Evolutionary conservation across 2,113 vertebrate species (phyloP).

Genomic region (Naja naja): DNA sequence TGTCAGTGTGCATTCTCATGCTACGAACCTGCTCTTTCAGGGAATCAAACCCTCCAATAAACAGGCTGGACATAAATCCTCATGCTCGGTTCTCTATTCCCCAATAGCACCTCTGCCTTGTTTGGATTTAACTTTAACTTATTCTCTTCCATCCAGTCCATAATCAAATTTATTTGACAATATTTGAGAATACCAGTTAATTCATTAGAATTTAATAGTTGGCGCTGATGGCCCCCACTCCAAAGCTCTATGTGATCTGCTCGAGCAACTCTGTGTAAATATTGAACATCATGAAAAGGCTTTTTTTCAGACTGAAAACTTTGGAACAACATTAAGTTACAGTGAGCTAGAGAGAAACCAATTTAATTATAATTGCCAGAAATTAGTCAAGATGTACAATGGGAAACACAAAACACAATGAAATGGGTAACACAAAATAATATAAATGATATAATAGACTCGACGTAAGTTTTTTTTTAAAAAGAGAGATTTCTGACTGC

Average conservation of each 20-base stretch:
- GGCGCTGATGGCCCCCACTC: background rate
- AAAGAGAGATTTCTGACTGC: background rate
- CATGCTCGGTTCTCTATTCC: background rate
- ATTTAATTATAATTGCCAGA: background rate
- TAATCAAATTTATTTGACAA: background rate
- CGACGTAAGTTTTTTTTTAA: background rate
- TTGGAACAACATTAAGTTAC: background rate
- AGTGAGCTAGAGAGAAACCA: background rate
- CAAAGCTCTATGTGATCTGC: background rate
- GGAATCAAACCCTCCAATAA: background rate
- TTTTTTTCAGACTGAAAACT: background rate
- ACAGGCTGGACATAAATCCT: background rate
- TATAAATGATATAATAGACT: background rate
- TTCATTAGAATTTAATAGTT: background rate
- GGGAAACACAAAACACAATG: background rate
- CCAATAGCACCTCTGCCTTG: background rate
- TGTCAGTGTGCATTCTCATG: background rate
- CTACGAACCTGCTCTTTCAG: background rate
- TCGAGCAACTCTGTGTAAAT: background rate
- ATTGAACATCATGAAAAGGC: background rate
- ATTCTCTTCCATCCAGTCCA: background rate
- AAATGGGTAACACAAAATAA: background rate
- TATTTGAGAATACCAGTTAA: background rate
- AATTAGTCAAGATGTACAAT: background rate
- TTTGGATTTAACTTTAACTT: background rate